Evolutionary conservation across 2,113 vertebrate species (phyloP), one percentile per base, ranked within the genome.

Genomic region (Trematocara stigmaticum): DNA sequence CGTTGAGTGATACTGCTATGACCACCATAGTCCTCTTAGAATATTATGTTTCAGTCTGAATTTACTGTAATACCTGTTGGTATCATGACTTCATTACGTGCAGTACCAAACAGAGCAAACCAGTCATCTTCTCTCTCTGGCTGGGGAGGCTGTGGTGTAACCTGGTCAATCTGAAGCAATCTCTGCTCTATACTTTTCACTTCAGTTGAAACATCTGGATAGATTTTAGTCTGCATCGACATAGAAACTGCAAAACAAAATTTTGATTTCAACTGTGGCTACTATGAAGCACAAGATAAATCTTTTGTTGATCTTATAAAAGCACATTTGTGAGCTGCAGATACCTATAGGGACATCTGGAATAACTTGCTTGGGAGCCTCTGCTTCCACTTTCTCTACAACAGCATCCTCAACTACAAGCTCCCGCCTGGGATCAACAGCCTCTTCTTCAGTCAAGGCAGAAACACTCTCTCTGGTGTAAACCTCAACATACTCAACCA

Each of bases 121-220:
- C 91, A 95, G 88, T 89, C 90, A 61, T 95, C 94, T 0, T 94
- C 91, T 89, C 76, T 87, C 47, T 87, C 53, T 71, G 82, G 82
- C 83, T 79, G 82, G 4, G 82, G 66, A 29, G 78, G 86, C 71
- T 74, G 89, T 6, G 34, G 71, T 51, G 29, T 91, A 57, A 87
- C 82, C 79, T 83, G 92, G 6, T 83, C 56, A 78, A 49, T 47
- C 76, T 57, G 57, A 26, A 45, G 56, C 16, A 47, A 13, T 57
- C 53, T 83, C 66, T 6, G 69, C 61, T 88, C 84, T 61, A 20
- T 26, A 15, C 34, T 31, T 80, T 85, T 79, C 26, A 69, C 59
- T 89, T 92, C 76, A 83, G 79, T 20, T 59, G 4, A 23, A 83
- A 88, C 49, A 45, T 29, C 78, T 42, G 86, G 82, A 87, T 80